Evolutionary conservation across 2,888 invertebrate genomes (phyloP).

Genomic region (Aphidius colemani): DNA sequence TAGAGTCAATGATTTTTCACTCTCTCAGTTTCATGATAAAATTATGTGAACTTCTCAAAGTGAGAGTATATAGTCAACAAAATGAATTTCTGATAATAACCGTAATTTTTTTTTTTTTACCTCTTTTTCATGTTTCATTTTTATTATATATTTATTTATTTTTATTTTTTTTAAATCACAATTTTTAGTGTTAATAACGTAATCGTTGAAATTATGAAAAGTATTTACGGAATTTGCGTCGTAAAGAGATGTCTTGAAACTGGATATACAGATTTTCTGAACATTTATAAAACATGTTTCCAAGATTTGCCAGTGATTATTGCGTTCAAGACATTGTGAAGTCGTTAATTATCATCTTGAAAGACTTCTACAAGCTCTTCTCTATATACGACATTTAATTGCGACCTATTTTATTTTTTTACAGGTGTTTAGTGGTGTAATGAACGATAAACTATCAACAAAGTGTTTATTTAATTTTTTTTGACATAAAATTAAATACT

Average conservation of each 20-base stretch:
- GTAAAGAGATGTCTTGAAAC: neutral
- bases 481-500: too few relatives aligned
- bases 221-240: neutral
- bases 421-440: constrained; percentile 38
- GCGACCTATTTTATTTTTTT: constrained; percentile 33
- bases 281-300: constrained; percentile 9
- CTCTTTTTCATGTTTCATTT: too few relatives aligned
- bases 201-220: constrained; percentile 5
- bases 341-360: constrained; percentile 44
- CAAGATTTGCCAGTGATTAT: constrained; percentile 11
- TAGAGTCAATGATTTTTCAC: too few relatives aligned
- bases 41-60: too few relatives aligned
- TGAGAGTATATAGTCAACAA: too few relatives aligned
- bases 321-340: constrained; percentile 27
- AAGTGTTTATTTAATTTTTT: too few relatives aligned
- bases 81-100: too few relatives aligned
- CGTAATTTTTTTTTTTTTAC: too few relatives aligned
- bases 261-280: constrained; percentile 12
- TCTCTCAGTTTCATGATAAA: too few relatives aligned
- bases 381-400: constrained; percentile 30
- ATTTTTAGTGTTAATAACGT: neutral
- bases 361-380: constrained; percentile 2
- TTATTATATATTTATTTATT: too few relatives aligned
- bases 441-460: constrained; percentile 24
- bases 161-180: too few relatives aligned